These are phyloP conservation scores for Limosa lapponica DNA, from an alignment of 2,797 vertebrate genomes.

Conservation along the genomic window DNA sequence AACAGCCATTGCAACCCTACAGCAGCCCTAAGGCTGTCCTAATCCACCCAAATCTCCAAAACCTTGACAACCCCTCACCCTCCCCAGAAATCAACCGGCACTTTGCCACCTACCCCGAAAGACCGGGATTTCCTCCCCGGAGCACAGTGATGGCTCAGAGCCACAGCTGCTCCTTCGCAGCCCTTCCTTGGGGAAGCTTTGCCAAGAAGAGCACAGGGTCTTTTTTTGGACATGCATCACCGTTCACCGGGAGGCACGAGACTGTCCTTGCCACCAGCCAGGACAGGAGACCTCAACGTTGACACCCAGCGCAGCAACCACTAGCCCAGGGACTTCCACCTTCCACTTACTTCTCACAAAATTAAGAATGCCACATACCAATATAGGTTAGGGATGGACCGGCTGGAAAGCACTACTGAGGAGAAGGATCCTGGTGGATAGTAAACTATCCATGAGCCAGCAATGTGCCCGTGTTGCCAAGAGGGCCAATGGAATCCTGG, in stretches of 20 bases:
- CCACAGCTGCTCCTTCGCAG: neutral
- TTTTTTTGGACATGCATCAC: neutral
- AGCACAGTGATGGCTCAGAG: neutral
- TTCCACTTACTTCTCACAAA: neutral
- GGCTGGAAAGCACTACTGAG: too few species aligned
- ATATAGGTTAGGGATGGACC: too few species aligned
- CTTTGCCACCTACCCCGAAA: neutral
- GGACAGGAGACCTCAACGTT: neutral
- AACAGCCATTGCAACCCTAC: neutral
- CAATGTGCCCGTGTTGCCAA: too few species aligned
- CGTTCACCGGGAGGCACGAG: rapidly evolving
- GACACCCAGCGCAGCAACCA: neutral
- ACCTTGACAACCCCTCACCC: neutral
- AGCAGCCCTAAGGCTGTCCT: neutral
- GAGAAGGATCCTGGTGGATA: too few species aligned
- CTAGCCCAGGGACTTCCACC: neutral
- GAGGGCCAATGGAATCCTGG: too few species aligned
- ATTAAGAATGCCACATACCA: too few species aligned
- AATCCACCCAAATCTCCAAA: neutral
- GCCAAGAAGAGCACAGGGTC: neutral
- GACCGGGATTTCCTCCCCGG: neutral
- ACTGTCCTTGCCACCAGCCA: neutral
- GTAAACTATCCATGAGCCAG: too few species aligned
- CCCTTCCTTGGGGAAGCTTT: neutral
- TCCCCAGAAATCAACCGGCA: neutral